phyloP scores from a whole-genome alignment of 30 jellyfish, hydroid and myxozoan species.

The Morbakka virulenta region DNA sequence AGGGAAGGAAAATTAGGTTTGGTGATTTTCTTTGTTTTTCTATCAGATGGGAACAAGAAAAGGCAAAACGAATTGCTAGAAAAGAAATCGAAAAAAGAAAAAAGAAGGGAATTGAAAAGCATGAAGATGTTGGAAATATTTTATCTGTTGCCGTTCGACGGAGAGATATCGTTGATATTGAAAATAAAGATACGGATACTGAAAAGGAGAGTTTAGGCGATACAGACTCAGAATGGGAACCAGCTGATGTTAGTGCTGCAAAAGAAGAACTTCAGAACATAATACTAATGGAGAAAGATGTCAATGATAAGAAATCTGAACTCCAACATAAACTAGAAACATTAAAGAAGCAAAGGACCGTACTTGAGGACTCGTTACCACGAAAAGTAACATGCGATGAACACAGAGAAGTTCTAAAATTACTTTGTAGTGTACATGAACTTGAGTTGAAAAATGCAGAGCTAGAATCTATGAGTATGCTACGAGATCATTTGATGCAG shows the following conservation, averaged over 20 bases:
- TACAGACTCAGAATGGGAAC: constrained; percentile 81
- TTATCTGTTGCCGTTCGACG: not conserved
- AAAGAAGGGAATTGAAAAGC: constrained; percentile 6
- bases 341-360: constrained; percentile 45
- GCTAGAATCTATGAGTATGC: constrained; percentile 75
- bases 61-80: constrained; percentile 68
- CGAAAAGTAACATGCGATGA: constrained; percentile 78
- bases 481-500: constrained; percentile 86
- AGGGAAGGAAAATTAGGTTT: no score
- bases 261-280: constrained; percentile 80
- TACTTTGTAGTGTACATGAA: constrained; percentile 88
- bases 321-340: constrained; percentile 52
- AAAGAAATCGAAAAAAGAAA: constrained; percentile 34
- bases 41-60: constrained; percentile 93
- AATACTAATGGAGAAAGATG: constrained; percentile 44
- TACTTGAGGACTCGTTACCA: constrained; percentile 59
- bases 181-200: constrained; percentile 45
- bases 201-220: constrained; percentile 61
- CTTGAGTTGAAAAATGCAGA: constrained; percentile 85
- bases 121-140: not conserved
- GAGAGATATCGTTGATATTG: constrained; percentile 26
- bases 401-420: constrained; percentile 74
- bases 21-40: not conserved
- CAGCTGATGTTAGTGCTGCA: constrained; percentile 93
- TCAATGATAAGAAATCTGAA: constrained; percentile 56